Evolutionary conservation across 2,797 vertebrate species (phyloP).

Genomic region (Tangara arthus): DNA sequence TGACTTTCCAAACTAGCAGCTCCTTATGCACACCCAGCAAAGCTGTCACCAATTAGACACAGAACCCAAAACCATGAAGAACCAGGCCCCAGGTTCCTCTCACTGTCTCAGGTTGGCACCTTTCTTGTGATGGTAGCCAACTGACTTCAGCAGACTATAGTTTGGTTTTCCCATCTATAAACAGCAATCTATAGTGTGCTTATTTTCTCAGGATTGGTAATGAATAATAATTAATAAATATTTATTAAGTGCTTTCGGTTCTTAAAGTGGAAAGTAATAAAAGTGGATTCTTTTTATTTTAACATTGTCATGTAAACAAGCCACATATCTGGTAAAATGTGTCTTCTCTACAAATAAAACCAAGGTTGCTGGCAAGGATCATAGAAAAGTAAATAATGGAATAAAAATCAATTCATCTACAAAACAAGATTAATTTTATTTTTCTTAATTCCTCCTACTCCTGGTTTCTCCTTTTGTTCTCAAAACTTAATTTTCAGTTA

Average conservation of each 20-base stretch:
- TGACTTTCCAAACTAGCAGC: neutral
- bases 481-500: constrained; percentile 41
- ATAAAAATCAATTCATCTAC: constrained; percentile 36
- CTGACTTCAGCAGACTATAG: neutral
- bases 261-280: neutral
- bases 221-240: neutral
- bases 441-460: constrained; percentile 43
- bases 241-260: neutral
- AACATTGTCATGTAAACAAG: neutral
- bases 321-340: neutral
- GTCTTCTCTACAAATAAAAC: constrained; percentile 12
- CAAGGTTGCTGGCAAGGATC: neutral
- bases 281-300: neutral
- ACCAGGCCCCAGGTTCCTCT: neutral
- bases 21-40: neutral
- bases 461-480: constrained; percentile 22
- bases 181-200: neutral
- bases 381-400: constrained; percentile 24
- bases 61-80: neutral
- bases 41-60: neutral
- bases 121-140: neutral
- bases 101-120: neutral
- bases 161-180: neutral
- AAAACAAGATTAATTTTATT: constrained; percentile 18
- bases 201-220: neutral